Evolutionary conservation across 2,888 invertebrate genomes (phyloP), one percentile per base, ranked within the genome.

Genomic region (Eucera pruinosa): DNA sequence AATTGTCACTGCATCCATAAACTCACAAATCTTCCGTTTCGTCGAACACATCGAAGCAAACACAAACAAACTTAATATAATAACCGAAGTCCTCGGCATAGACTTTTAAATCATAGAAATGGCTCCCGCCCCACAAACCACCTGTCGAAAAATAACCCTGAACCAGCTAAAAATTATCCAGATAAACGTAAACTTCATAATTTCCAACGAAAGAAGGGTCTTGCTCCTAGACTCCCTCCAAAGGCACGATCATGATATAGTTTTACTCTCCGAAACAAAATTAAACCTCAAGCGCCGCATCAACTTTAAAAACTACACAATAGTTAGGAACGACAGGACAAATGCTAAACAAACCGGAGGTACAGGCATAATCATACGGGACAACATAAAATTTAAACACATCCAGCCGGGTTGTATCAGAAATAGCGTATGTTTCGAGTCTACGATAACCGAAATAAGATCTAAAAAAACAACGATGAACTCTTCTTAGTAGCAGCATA

Each of bases 301-400:
- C 0, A 15, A 30, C 0, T 67, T 50, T 2, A 50, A 25, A 18
- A n/a, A 66, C 6, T 72, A 55, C 0, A 15, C 15, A 0, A 11
- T 60, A 3, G 15, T 60, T 0, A 47, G 72, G 25, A 52, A 2
- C 1, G 74, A 75, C 13, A 58, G 64, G 69, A 7, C 52, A 71
- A 60, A 76, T 25, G 62, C 60, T 36, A 80, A 20, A 50, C 45
- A 69, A 48, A 81, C 75, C 6, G 81, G 83, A 1, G 82, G 81
- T 0, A 82, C 85, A 0, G 82, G 75, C 0, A 78, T 83, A 0
- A 7, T 68, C n/a, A 74, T 81, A 0, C 33, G 33, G n/a, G 64
- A 83, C 1, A 39, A 13, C 11, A 23, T 73, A 0, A 62, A 48
- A 6, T 76, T 25, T 18, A 41, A 47, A 20, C 11, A 9, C 11